These are phyloP conservation scores for Phalacrocorax aristotelis DNA, from an alignment of 2,113 vertebrate genomes.

Conservation along the genomic window DNA sequence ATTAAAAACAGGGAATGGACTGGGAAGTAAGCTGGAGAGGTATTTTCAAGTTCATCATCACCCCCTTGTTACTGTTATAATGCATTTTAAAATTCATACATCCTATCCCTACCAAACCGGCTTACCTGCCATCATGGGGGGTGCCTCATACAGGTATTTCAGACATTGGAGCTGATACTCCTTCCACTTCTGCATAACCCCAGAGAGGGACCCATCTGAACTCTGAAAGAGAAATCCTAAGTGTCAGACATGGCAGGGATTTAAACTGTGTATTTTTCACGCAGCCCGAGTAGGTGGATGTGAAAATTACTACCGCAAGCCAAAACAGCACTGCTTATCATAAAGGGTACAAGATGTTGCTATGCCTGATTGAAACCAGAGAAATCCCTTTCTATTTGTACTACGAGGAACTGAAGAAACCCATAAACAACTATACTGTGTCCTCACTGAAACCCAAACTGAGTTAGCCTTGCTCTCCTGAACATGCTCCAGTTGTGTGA, in stretches of 20 bases:
- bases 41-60: background rate
- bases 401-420: background rate
- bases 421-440: accelerated
- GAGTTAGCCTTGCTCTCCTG: background rate
- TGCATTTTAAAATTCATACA: background rate
- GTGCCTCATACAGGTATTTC: constrained; percentile 69
- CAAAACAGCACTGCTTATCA: background rate
- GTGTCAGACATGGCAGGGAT: background rate
- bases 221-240: constrained; percentile 41
- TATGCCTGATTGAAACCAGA: background rate
- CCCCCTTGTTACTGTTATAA: background rate
- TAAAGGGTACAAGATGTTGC: background rate
- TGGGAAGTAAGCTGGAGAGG: background rate
- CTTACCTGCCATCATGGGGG: constrained; percentile 70
- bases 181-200: constrained; percentile 78
- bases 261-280: background rate
- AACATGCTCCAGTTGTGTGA: background rate
- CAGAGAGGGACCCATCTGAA: constrained; percentile 72
- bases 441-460: background rate
- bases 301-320: background rate
- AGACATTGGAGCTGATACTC: constrained; percentile 78
- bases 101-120: background rate
- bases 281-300: background rate
- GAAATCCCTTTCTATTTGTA: background rate
- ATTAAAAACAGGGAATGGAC: background rate